Evolutionary conservation across 2,113 vertebrate species (phyloP), one percentile per base, ranked within the genome.

Genomic region (Merops nubicus): DNA sequence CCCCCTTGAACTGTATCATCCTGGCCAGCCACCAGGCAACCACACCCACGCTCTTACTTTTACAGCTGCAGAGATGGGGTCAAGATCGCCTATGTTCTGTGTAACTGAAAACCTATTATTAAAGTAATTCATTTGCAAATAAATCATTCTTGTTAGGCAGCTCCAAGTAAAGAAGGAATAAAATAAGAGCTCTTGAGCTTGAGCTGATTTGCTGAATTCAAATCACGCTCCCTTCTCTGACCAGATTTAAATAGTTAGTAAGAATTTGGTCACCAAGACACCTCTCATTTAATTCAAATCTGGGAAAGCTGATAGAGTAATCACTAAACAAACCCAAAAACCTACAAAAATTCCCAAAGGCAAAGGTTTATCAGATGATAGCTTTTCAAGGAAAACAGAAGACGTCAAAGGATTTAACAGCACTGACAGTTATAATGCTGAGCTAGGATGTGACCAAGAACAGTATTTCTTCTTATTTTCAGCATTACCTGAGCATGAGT

Each of bases 41-140:
- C 91, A 91, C 97, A 96, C 97, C 97, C 96, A 95, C 34, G 3
- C 85, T 78, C 78, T 74, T 88, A 88, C 96, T 96, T 92, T 56
- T 81, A 91, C 95, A 96, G 93, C 93, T 92, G 95, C 90, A 85
- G 80, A 68, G 56, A 93, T 36, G 76, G 90, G 93, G 91, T 96
- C 88, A 95, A 63, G 54, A 89, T 56, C 12, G 1, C 80, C 95
- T 50, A 18, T 45, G 65, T 72, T 95, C 91, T 75, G 38, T 81
- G 69, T 77, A 81, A 87, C 47, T 50, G 54, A 85, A 95, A 91
- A 19, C 68, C 51, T 70, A 64, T 59, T 91, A 94, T 92, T 80
- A 93, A 93, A 91, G 81, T 80, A 91, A 94, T 79, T 95, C 50
- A 93, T 93, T 90, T 93, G 45, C 65, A 94, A 94, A 97, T 93